Conservation (phyloP, 2,797 vertebrate species). For the Alfaro cultratus region DNA sequence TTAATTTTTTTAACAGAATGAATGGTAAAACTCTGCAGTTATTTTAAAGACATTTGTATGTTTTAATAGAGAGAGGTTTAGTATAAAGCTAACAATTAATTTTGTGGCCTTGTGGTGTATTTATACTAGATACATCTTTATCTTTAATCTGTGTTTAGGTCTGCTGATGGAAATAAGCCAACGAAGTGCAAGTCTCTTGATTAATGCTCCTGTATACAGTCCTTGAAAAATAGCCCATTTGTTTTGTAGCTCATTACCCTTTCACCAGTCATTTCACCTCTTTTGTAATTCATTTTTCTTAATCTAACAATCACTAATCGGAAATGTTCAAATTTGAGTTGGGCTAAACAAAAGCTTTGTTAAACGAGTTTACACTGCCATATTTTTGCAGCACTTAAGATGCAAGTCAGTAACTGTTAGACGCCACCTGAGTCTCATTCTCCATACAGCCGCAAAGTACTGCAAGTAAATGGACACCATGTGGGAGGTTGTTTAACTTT, state of each 20-base stretch:
- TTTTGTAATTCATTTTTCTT: background rate
- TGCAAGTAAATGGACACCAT: conserved; percentile 55
- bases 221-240: background rate
- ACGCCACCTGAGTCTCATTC: conserved; percentile 35
- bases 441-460: background rate
- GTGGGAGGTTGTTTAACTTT: conserved; percentile 43
- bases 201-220: background rate
- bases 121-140: background rate
- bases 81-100: too few species aligned
- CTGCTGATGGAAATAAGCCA: background rate
- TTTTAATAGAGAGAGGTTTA: background rate
- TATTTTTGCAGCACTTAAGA: background rate
- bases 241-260: background rate
- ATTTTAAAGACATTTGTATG: background rate
- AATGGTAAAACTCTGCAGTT: background rate
- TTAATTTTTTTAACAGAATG: background rate
- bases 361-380: background rate
- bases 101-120: background rate
- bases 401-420: background rate
- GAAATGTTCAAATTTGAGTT: background rate
- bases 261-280: background rate
- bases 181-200: background rate
- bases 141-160: background rate
- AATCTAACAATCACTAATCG: background rate
- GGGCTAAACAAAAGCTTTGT: background rate